Evolutionary conservation across 2,113 vertebrate species (phyloP).

Genomic region (Perca fluviatilis): DNA sequence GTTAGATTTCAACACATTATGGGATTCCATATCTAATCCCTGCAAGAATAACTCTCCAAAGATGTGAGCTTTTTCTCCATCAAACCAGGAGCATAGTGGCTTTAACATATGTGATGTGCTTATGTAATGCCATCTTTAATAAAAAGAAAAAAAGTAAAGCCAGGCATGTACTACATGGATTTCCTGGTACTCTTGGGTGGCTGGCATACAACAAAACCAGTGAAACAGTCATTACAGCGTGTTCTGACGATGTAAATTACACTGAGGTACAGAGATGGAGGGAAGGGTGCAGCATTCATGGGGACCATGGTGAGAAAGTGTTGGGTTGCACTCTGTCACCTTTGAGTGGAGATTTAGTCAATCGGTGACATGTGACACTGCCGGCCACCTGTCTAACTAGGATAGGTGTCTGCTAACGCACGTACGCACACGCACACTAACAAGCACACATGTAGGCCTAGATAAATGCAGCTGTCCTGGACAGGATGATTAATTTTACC

Average conservation of each 20-base stretch:
- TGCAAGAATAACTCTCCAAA: neutral
- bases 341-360: slow-evolving; percentile 68
- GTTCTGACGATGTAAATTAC: slow-evolving; percentile 66
- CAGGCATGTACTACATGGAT: slow-evolving; percentile 14
- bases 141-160: neutral
- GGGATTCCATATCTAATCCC: neutral
- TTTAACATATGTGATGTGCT: neutral
- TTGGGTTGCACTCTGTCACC: slow-evolving; percentile 72
- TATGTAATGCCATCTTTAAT: neutral
- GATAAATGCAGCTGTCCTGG: slow-evolving; percentile 51
- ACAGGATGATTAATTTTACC: slow-evolving; percentile 12
- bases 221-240: slow-evolving; percentile 53
- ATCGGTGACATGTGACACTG: slow-evolving; percentile 77
- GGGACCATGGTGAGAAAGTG: slow-evolving; percentile 67
- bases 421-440: slow-evolving; percentile 27
- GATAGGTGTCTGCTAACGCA: slow-evolving; percentile 59
- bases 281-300: slow-evolving; percentile 51
- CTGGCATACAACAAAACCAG: slow-evolving; percentile 43
- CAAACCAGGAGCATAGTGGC: neutral
- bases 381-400: slow-evolving; percentile 71
- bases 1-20: neutral
- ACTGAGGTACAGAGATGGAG: slow-evolving; percentile 36
- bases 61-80: neutral
- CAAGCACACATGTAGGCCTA: slow-evolving; percentile 37
- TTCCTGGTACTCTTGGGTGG: slow-evolving; percentile 50